phyloP scores from a whole-genome alignment of 2,113 vertebrate genomes.

The Syngnathus scovelli region DNA sequence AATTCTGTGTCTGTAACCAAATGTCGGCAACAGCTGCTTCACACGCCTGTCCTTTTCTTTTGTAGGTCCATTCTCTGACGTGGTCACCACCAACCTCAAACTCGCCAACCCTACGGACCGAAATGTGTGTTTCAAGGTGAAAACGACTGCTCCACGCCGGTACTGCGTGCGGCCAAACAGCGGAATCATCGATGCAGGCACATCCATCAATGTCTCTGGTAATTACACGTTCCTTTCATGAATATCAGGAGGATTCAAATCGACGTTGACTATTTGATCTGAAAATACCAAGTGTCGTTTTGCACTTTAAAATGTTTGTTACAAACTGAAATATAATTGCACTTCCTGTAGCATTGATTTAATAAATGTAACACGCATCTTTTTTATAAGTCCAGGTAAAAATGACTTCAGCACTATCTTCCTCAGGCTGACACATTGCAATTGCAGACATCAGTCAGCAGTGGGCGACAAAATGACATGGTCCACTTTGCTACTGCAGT shows the following conservation, averaged over 20 bases:
- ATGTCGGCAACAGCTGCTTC: too few species aligned
- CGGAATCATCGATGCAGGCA: constrained; percentile 92
- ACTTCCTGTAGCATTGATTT: too few species aligned
- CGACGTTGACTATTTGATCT: too few species aligned
- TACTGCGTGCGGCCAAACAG: constrained; percentile 99
- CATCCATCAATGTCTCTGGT: constrained; percentile 97
- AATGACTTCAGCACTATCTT: neutral
- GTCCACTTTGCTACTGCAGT: neutral
- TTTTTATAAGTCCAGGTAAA: too few species aligned
- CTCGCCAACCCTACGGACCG: constrained; percentile 94
- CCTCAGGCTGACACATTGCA: neutral
- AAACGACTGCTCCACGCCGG: constrained; percentile 95
- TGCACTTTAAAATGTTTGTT: too few species aligned
- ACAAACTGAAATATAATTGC: too few species aligned
- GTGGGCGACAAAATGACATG: neutral
- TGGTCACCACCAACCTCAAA: constrained; percentile 94
- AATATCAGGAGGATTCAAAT: too few species aligned
- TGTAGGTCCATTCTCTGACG: constrained; percentile 96
- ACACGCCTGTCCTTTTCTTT: constrained; percentile 1
- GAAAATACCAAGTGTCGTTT: too few species aligned
- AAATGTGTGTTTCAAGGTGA: constrained; percentile 98
- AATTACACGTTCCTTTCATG: constrained; percentile 21
- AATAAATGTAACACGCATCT: too few species aligned
- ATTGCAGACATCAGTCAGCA: neutral
- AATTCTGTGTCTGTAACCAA: too few species aligned